A percentile compares a stretch with the other conserved stretches of the same genome.
Conservation (phyloP, 2,888 invertebrate species). For the Chrysodeixis includens region DNA sequence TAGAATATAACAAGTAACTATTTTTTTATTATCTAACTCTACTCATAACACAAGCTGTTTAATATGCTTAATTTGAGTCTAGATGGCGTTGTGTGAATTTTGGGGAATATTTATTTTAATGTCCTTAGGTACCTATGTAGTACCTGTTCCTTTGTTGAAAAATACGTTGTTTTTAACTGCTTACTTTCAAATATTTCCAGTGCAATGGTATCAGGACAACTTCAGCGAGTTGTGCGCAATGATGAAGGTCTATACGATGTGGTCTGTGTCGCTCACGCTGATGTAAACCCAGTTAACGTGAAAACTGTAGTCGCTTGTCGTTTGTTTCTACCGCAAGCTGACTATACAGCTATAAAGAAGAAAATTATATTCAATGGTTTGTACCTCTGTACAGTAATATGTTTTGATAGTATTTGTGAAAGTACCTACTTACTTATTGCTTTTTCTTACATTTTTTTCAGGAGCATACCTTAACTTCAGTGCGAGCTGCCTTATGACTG, state of each 20-base stretch:
- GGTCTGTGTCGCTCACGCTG: conserved; percentile 44
- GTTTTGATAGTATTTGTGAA: not conserved
- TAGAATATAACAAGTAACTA: conserved; percentile 66
- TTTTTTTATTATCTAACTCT: too few species aligned
- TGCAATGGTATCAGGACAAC: conserved; percentile 51
- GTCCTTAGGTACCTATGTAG: too few species aligned
- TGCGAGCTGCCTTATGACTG: not conserved
- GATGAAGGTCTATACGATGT: conserved; percentile 56
- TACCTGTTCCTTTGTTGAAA: not conserved
- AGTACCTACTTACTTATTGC: not conserved
- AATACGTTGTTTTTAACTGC: too few species aligned
- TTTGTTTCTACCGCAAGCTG: conserved; percentile 62
- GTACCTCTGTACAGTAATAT: not conserved
- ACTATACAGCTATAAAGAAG: conserved; percentile 66
- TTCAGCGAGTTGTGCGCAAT: conserved; percentile 61
- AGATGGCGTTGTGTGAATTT: too few species aligned
- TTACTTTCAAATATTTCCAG: not conserved
- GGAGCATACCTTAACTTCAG: not conserved
- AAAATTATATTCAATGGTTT: conserved; percentile 53
- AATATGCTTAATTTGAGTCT: too few species aligned
- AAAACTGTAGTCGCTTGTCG: conserved; percentile 61
- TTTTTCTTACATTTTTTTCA: not conserved
- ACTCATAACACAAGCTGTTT: too few species aligned
- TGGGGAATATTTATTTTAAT: too few species aligned
- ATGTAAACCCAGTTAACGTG: not conserved